A percentile compares a stretch with the other conserved stretches of the same genome.
These are phyloP conservation scores for Poicephalus gulielmi DNA, from an alignment of 2,113 vertebrate species.

Conservation along the genomic window DNA sequence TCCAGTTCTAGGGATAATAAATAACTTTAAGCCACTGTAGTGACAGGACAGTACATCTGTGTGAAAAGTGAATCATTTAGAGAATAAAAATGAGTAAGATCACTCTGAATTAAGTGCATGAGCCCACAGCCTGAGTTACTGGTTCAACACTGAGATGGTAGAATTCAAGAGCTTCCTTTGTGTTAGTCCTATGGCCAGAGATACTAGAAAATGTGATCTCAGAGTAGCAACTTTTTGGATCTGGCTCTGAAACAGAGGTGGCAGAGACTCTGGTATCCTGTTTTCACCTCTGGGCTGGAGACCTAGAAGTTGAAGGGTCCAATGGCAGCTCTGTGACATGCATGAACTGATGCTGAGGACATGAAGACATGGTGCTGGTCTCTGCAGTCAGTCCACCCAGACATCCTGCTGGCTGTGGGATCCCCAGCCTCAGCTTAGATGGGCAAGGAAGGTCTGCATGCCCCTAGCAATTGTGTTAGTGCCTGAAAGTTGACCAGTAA, in stretches of 20 bases:
- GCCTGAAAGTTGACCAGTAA: neutral
- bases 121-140: neutral
- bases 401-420: neutral
- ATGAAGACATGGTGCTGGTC: neutral
- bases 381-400: neutral
- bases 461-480: too few species aligned
- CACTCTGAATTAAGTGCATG: neutral
- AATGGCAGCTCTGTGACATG: neutral
- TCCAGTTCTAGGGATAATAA: neutral
- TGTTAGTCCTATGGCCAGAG: neutral
- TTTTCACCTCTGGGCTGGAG: neutral
- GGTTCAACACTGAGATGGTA: neutral
- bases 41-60: neutral
- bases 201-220: neutral
- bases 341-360: neutral
- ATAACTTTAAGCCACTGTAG: constrained; percentile 10
- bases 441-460: neutral
- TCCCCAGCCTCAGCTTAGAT: neutral
- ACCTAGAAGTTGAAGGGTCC: neutral
- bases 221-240: neutral
- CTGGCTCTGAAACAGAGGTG: neutral
- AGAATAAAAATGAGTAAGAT: constrained; percentile 11
- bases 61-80: constrained; percentile 2
- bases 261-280: neutral
- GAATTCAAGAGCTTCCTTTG: neutral